Evolutionary conservation across 2,888 invertebrate genomes (phyloP), one percentile per base, ranked within the genome.

Genomic region (Drosophila flavopinicola): DNA sequence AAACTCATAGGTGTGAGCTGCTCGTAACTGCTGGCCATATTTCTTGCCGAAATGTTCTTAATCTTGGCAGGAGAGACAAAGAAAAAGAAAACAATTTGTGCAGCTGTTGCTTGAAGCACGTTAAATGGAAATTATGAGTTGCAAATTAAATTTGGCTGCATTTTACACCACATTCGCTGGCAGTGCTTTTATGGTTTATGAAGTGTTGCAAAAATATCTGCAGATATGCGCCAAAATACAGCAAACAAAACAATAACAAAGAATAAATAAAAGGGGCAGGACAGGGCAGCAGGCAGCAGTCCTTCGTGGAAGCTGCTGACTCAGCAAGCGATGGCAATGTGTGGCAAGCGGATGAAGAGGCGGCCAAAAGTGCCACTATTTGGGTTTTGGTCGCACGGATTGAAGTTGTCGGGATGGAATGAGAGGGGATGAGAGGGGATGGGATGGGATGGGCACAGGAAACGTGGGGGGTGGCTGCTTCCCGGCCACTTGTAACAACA

Each of bases 111-210:
- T 35, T 13, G 30, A 29, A 73, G 17, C 35, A 47, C 59, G 72
- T 44, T 78, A 68, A 66, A 58, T 66, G 57, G 59, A 74, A 82
- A 74, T 79, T 82, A 83, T 78, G 79, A 63, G 71, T 66, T 72
- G 68, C 67, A 82, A 85, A 85, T 84, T 84, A 76, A 85, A 84
- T 84, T 85, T 78, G 61, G 54, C 78, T 76, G 66, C 74, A 75
- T 58, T 76, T 75, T 67, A 45, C 74, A 73, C 73, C 70, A 76
- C 65, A 76, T 74, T 66, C 61, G 53, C 38, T 57, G 69, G 54
- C 44, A 51, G 53, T 60, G 70, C 66, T 77, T 76, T 85, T 78
- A 78, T 83, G 83, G 85, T 76, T 85, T 85, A 84, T 85, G 79
- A 82, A 84, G 83, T 84, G 83, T 79, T 82, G 73, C 60, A 47